Base-by-base conservation (phyloP, 2,888 invertebrate genomes). In the Trichacis sp. region DNA sequence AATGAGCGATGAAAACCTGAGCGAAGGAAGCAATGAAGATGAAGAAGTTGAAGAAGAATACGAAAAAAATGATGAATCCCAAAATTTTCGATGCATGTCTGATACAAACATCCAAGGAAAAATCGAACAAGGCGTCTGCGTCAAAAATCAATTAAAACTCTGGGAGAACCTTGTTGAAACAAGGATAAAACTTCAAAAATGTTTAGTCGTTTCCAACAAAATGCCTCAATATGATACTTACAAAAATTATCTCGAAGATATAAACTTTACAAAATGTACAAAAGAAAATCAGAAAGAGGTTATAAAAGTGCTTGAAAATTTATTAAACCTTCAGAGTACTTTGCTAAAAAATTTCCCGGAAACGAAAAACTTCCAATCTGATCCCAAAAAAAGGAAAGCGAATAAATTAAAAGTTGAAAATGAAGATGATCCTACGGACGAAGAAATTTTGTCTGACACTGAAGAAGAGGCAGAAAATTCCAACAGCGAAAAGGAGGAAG, bases 131-230 rank as follows among this genome's bases (percentile, higher is more conserved):
- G 92, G 92, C 1, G 83, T 86, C 11, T 88, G 90, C 77, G 90
- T 93, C 0, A 87, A 89, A 76, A 92, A 90, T 74, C 93, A 93
- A 78, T 80, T 93, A 20, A 85, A 88, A 36, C 78, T 95, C 1
- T 97, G 95, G 95, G 97, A 97, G 81, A 90, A 88, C 55, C 82
- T 97, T 2, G 81, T 97, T 18, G 96, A 97, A 85, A 88, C 92
- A 79, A 88, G 97, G 69, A 97, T 97, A 73, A 92, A 93, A 77
- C 84, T 96, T 18, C 97, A 97, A 82, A 93, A 95, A 81, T 89
- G 92, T 74, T 81, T 96, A 51, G 85, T 88, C 42, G 88, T 89
- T 11, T 89, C 92, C 0, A 97, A 97, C 83, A 91, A 90, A 79
- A 87, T 97, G 84, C 96, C 96, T 0, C 88, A 92, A 72, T 79